phyloP scores from a whole-genome alignment of 2,797 vertebrate species.

The Onychomys leucogaster region DNA sequence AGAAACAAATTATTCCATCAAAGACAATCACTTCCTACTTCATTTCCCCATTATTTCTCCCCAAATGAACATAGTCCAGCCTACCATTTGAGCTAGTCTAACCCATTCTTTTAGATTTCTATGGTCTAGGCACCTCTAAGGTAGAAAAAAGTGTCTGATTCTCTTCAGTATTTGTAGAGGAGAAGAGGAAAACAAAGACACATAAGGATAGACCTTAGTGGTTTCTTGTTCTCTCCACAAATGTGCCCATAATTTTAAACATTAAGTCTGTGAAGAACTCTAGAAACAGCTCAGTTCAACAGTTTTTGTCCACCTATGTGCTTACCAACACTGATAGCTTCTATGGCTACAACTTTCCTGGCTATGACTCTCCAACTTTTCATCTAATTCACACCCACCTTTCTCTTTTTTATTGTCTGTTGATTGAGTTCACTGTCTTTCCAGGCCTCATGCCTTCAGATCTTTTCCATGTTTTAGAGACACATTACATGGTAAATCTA shows the following conservation, averaged over 20 bases:
- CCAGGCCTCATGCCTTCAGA: not conserved
- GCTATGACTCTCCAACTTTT: not conserved
- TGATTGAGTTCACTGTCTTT: not conserved
- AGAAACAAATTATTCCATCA: slow-evolving; percentile 12
- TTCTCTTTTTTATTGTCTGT: not conserved
- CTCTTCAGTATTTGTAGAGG: not conserved
- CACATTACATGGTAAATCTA: not conserved
- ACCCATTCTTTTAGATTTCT: slow-evolving; percentile 4
- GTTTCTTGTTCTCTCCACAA: not conserved
- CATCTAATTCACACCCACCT: not conserved
- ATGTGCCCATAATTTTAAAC: not conserved
- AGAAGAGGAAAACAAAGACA: not conserved
- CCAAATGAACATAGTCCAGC: not conserved
- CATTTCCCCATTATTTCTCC: slow-evolving; percentile 3
- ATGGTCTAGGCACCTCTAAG: not conserved
- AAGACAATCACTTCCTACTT: slow-evolving; percentile 32
- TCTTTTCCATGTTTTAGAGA: not conserved
- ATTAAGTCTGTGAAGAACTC: not conserved
- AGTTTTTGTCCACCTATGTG: not conserved
- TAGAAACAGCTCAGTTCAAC: not conserved
- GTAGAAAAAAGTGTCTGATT: not conserved
- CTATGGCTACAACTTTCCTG: not conserved
- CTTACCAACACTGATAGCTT: not conserved
- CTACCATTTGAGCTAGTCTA: not conserved
- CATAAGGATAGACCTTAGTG: not conserved